Evolutionary conservation across 2,888 invertebrate genomes (phyloP), one percentile per base, ranked within the genome.

Genomic region (Atrina japonica): DNA sequence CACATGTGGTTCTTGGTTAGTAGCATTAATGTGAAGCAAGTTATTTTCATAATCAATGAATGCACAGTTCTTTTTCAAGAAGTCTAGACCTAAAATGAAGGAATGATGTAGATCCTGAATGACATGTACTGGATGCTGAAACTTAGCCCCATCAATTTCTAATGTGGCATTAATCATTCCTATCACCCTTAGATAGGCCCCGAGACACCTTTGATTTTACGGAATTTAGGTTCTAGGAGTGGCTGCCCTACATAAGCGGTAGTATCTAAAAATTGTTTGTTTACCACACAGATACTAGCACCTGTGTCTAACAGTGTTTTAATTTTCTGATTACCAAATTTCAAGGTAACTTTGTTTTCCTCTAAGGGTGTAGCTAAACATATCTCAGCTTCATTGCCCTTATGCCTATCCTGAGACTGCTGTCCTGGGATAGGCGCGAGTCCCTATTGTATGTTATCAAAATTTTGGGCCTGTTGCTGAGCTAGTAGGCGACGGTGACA

Each of bases 51-150:
- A 66, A 25, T 58, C 49, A 58, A 58, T 49, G 14, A 35, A 35
- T 3, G 40, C 50, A 7, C 45, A 47, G 16, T 50, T 23, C 23
- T 49, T 21, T 29, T 25, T 60, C 29, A 67, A 16, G n/a, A 67
- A 67, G 59, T 67, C 67, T n/a, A 52, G 11, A 25, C 67, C 67
- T n/a, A 67, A 59, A n/a, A n/a, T n/a, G n/a, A n/a, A 59, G 21
- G 67, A 29, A 30, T 67, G 45, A 30, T 58, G 66, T 25, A 58
- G 40, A 14, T 66, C 47, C 27, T 56, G 40, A 14, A 66, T 35
- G 3, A 56, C 47, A 43, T 67, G 52, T 16, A 67, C 52, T 14
- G 50, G 41, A 25, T 60, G 43, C 23, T 16, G n/a, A 29, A 40
- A 67, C 7, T 27, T 50, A n/a, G 23, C 9, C 6, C 52, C 58